Evolutionary conservation across 1,140 invertebrate species (phyloP).

Genomic region (Brachionus calyciflorus): DNA sequence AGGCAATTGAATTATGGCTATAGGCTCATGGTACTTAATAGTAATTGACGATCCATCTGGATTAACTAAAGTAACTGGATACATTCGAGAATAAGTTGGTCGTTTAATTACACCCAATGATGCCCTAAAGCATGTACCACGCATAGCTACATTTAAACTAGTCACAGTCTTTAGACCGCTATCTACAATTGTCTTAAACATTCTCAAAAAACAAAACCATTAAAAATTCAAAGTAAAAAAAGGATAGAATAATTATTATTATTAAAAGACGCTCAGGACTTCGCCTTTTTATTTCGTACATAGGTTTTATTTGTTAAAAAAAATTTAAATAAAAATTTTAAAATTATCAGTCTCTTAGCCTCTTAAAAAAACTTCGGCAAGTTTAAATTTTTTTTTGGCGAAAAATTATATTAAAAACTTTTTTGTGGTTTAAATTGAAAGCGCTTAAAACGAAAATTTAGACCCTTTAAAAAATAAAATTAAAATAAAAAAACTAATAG

Average conservation of each 20-base stretch:
- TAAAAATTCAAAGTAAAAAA: not conserved
- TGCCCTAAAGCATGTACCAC: conserved; percentile 67
- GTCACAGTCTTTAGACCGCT: not conserved
- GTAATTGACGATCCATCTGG: conserved; percentile 79
- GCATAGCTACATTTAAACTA: not conserved
- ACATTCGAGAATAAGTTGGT: conserved; percentile 68
- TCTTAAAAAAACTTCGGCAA: too few relatives aligned
- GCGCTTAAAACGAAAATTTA: too few relatives aligned
- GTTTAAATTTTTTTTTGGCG: too few relatives aligned
- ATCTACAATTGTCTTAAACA: not conserved
- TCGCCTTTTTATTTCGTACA: not conserved
- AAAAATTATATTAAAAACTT: too few relatives aligned
- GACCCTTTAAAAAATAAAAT: too few relatives aligned
- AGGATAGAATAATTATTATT: too few relatives aligned
- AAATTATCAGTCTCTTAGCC: too few relatives aligned
- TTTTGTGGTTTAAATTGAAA: too few relatives aligned
- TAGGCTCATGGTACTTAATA: conserved; percentile 76
- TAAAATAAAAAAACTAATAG: not conserved
- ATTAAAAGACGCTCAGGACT: conserved; percentile 14
- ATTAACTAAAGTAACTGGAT: conserved; percentile 73
- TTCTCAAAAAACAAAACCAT: not conserved
- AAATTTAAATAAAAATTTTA: not conserved
- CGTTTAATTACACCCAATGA: conserved; percentile 71
- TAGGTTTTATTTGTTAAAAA: conserved; percentile 15
- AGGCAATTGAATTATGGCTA: conserved; percentile 71